Percentiles rank a stretch among this genome's conserved stretches.
These are phyloP conservation scores for Andrena flavipes DNA, from an alignment of 2,888 invertebrate genomes.

Conservation along the genomic window DNA sequence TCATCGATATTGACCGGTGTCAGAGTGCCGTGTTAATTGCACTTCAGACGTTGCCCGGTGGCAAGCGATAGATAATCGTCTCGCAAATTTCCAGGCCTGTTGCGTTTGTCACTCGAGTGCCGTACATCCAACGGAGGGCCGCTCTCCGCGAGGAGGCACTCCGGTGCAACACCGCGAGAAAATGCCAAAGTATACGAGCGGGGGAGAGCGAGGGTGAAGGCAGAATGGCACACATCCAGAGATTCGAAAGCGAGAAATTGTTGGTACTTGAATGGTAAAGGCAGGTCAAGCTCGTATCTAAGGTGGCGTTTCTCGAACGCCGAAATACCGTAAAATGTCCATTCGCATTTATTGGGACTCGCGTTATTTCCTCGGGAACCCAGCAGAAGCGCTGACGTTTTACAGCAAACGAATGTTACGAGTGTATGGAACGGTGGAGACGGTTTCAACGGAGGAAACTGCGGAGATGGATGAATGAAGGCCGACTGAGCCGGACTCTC, in stretches of 20 bases:
- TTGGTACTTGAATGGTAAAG: too few relatives aligned
- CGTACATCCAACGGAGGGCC: not conserved
- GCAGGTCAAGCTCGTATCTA: too few relatives aligned
- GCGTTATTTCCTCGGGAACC: too few relatives aligned
- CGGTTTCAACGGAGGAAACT: conserved; percentile 6
- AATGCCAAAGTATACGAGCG: too few relatives aligned
- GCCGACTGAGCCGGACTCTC: not conserved
- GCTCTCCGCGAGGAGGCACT: not conserved
- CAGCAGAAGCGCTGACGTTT: not conserved
- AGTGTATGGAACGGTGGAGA: not conserved
- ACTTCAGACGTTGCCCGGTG: conserved; percentile 16
- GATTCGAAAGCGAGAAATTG: too few relatives aligned
- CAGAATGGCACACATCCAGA: too few relatives aligned
- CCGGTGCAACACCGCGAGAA: not conserved
- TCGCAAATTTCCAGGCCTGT: conserved; percentile 7
- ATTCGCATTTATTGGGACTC: too few relatives aligned
- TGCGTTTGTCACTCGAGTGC: not conserved
- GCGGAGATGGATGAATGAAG: not conserved
- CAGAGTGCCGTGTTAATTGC: conserved; percentile 44
- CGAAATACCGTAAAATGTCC: too few relatives aligned
- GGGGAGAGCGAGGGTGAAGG: not conserved
- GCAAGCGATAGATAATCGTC: conserved; percentile 20
- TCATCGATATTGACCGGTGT: conserved; percentile 52
- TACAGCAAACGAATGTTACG: not conserved
- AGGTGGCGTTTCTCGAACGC: too few relatives aligned